Percentiles rank a stretch among this genome's conserved stretches.
Evolutionary conservation across 2,888 invertebrate species (phyloP).

Genomic region (Himalopsyche tibetana): DNA sequence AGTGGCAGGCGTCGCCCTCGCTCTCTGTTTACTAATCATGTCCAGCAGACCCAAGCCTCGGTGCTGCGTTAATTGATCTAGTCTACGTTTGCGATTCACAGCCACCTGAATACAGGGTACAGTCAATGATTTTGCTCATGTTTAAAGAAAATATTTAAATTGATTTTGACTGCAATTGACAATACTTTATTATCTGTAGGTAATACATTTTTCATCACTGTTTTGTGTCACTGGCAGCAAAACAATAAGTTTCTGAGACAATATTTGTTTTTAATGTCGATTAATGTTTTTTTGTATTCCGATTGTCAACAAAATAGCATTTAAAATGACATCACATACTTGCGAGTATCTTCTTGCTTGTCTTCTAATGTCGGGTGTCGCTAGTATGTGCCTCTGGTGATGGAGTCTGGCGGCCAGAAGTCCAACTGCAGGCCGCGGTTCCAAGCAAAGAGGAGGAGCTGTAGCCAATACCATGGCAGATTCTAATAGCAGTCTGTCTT

Average conservation of each 20-base stretch:
- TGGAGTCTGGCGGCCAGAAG: conserved; percentile 85
- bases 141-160: no score
- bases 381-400: conserved; percentile 84
- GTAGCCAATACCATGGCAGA: conserved; percentile 91
- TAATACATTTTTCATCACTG: no score
- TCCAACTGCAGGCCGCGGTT: conserved; percentile 90
- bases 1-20: conserved; percentile 75
- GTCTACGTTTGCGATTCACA: conserved; percentile 91
- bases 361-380: conserved; percentile 84
- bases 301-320: no score
- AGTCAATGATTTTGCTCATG: no score
- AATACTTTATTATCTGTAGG: background rate
- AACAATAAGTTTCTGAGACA: no score
- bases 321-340: conserved; percentile 70
- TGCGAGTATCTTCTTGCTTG: conserved; percentile 88
- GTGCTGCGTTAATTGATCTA: conserved; percentile 88
- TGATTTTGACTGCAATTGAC: no score
- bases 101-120: conserved; percentile 76
- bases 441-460: conserved; percentile 91
- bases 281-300: no score
- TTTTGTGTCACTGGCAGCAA: no score
- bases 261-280: no score
- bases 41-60: conserved; percentile 87
- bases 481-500: conserved; percentile 87
- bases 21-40: conserved; percentile 78